Percentiles rank a stretch among this genome's conserved stretches.
These are phyloP conservation scores for Aptenodytes patagonicus DNA, from an alignment of 2,113 vertebrate genomes.

Conservation along the genomic window DNA sequence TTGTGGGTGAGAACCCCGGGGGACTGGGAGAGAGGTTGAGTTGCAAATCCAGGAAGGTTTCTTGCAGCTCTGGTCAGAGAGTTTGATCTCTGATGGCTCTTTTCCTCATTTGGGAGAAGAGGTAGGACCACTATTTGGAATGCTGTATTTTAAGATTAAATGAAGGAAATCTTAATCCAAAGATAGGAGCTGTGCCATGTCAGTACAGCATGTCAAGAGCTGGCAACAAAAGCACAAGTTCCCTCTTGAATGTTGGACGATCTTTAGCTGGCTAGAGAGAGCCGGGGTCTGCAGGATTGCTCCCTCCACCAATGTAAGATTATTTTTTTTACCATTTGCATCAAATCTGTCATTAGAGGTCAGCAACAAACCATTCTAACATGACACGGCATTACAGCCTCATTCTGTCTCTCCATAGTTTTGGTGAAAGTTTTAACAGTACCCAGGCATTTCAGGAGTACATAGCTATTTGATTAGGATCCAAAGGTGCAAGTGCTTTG, in stretches of 20 bases:
- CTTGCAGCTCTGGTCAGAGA: not conserved
- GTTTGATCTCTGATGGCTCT: not conserved
- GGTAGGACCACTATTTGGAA: not conserved
- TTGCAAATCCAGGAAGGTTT: not conserved
- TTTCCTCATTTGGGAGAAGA: not conserved
- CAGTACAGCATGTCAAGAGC: not conserved
- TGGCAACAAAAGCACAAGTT: not conserved
- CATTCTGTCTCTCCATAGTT: not conserved
- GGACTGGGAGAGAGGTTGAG: not conserved
- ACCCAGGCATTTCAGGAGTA: not conserved
- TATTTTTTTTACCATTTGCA: not conserved
- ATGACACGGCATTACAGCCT: not conserved
- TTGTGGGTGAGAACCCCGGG: not conserved
- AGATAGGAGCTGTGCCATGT: too few species aligned
- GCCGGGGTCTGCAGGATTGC: not conserved
- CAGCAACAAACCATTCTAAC: not conserved
- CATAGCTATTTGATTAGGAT: not conserved
- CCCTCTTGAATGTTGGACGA: rapidly evolving
- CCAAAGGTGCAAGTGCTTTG: not conserved
- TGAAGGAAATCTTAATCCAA: not conserved
- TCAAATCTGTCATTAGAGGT: not conserved
- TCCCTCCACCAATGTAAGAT: not conserved
- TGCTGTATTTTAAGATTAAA: not conserved
- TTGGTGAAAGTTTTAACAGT: not conserved
- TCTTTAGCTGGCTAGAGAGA: not conserved